Evolutionary conservation across 2,888 invertebrate species (phyloP).

Genomic region (Tenthredo notha): DNA sequence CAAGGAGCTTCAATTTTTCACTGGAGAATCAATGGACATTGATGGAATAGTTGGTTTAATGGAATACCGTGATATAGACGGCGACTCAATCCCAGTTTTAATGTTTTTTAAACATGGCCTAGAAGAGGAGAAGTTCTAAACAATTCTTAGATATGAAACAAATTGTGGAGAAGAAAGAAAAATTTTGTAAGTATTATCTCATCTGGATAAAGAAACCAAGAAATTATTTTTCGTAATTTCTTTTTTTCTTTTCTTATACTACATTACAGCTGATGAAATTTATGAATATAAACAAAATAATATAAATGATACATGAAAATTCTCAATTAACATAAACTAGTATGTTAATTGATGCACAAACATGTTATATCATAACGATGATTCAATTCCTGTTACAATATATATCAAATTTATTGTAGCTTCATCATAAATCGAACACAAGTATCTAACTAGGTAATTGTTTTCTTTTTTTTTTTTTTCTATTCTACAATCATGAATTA

Average conservation of each 20-base stretch:
- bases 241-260: background rate
- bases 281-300: constrained; percentile 47
- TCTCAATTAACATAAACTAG: constrained; percentile 62
- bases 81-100: constrained; percentile 90
- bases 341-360: constrained; percentile 69
- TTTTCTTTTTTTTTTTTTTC: background rate
- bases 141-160: constrained; percentile 73
- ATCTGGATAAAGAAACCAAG: background rate
- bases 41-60: constrained; percentile 96
- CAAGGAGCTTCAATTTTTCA: constrained; percentile 95
- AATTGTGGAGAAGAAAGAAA: constrained; percentile 66
- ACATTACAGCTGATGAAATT: too few species aligned
- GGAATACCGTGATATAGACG: constrained; percentile 95
- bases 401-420: constrained; percentile 57
- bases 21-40: constrained; percentile 95
- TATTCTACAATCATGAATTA: constrained; percentile 27
- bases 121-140: constrained; percentile 96
- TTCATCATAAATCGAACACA: constrained; percentile 67
- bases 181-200: constrained; percentile 72
- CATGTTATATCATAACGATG: constrained; percentile 70
- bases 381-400: constrained; percentile 68
- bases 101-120: constrained; percentile 98
- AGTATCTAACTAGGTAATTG: background rate
- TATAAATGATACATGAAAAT: constrained; percentile 62
- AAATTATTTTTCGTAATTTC: too few species aligned